Evolutionary conservation across 1,140 invertebrate species (phyloP).

Genomic region (Habropoda laboriosa): DNA sequence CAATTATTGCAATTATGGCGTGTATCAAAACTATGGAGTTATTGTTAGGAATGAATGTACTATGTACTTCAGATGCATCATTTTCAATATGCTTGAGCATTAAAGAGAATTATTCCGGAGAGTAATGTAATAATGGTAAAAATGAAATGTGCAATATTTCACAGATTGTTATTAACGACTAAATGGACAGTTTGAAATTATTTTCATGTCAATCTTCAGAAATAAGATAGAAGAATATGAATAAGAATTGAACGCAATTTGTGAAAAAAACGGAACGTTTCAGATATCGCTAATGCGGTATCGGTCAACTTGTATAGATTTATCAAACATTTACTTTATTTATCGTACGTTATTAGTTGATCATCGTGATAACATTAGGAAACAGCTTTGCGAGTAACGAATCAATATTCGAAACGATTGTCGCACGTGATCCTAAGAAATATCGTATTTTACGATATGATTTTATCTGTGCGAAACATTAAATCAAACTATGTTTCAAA

Average conservation of each 20-base stretch:
- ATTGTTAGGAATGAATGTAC: too few species aligned
- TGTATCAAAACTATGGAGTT: too few species aligned
- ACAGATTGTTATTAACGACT: not conserved
- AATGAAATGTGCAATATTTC: too few species aligned
- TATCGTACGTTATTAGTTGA: not conserved
- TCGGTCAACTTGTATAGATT: not conserved
- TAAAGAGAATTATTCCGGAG: not conserved
- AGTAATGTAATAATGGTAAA: not conserved
- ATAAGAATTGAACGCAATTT: conserved; percentile 18
- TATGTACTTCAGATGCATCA: too few species aligned
- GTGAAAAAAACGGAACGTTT: not conserved
- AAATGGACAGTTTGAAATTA: not conserved
- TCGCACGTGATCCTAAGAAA: too few species aligned
- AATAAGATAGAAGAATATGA: too few species aligned
- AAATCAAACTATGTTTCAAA: too few species aligned
- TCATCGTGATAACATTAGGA: not conserved
- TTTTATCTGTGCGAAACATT: not conserved
- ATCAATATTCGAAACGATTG: not conserved
- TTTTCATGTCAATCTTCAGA: not conserved
- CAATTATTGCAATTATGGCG: too few species aligned
- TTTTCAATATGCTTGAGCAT: not conserved
- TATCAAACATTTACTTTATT: conserved; percentile 16
- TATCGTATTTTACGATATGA: not conserved
- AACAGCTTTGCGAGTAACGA: not conserved
- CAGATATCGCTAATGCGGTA: not conserved